Percentiles rank a stretch among this genome's conserved stretches.
Conservation (phyloP, 1,140 invertebrate species). For the Drosophila jambulina region DNA sequence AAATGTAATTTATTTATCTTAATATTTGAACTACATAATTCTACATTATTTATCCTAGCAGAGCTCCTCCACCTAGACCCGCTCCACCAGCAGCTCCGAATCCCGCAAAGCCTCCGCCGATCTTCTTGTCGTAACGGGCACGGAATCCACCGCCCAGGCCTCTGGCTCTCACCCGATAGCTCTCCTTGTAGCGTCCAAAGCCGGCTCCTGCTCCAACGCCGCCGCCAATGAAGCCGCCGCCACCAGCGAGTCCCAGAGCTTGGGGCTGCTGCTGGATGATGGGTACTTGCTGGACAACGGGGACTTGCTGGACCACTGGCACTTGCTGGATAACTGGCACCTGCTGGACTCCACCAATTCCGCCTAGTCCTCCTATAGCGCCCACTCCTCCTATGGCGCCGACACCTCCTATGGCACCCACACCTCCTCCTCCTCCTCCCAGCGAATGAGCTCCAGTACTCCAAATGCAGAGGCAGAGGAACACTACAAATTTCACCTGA, state of each 20-base stretch:
- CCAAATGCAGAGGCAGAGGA: constrained; percentile 24
- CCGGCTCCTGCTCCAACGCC: constrained; percentile 68
- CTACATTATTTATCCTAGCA: constrained; percentile 43
- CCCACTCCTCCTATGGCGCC: constrained; percentile 21
- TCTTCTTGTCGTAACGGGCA: constrained; percentile 67
- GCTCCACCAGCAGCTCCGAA: constrained; percentile 43
- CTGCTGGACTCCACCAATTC: constrained; percentile 43
- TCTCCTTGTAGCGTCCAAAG: constrained; percentile 76
- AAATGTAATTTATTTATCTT: not conserved
- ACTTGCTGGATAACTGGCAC: constrained; percentile 62
- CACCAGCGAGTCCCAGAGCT: constrained; percentile 47
- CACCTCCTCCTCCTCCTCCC: constrained; percentile 13
- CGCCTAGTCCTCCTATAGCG: constrained; percentile 15
- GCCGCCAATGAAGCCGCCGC: constrained; percentile 51
- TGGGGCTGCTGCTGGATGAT: constrained; percentile 67
- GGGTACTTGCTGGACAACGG: constrained; percentile 61
- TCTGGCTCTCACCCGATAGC: constrained; percentile 56
- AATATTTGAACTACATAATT: constrained; percentile 3
- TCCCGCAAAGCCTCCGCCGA: constrained; percentile 51
- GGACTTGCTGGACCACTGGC: constrained; percentile 60
- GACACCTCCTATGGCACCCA: constrained; percentile 29
- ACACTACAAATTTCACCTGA: constrained; percentile 38
- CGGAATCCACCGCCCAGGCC: constrained; percentile 71
- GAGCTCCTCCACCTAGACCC: constrained; percentile 42
- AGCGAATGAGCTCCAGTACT: constrained; percentile 12